Conservation (phyloP, 1,140 invertebrate species). For the Drosophila asahinai region DNA sequence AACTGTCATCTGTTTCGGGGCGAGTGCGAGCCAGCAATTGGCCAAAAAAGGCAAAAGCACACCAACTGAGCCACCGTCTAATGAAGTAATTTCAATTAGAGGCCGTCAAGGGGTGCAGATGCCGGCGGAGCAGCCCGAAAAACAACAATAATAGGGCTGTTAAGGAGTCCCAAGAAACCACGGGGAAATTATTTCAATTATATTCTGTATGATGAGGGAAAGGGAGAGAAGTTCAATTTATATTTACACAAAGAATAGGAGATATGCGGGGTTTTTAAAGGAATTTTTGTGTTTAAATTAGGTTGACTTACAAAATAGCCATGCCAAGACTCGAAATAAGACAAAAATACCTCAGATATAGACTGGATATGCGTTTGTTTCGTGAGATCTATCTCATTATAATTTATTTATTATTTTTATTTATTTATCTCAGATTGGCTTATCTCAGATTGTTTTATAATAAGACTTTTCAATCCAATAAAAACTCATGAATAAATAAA, state of each 20-base stretch:
- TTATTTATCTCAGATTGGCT: no score
- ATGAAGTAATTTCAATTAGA: constrained; percentile 76
- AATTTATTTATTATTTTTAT: no score
- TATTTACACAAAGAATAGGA: background rate
- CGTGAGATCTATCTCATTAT: no score
- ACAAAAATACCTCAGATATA: no score
- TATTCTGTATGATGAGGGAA: background rate
- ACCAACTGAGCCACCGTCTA: constrained; percentile 41
- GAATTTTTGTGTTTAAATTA: no score
- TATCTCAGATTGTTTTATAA: no score
- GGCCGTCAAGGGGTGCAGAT: background rate
- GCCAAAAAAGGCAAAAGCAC: constrained; percentile 29
- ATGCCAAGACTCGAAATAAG: no score
- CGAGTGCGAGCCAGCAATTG: constrained; percentile 20
- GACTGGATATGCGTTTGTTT: no score
- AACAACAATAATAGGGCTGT: constrained; percentile 4
- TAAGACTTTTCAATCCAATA: no score
- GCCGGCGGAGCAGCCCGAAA: constrained; percentile 1
- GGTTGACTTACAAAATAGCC: no score
- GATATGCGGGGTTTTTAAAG: no score
- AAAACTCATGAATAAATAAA: no score
- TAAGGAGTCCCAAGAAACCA: constrained; percentile 6
- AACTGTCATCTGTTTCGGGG: constrained; percentile 72
- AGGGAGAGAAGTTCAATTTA: background rate
- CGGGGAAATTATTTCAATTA: constrained; percentile 12